Percentiles rank a stretch among this genome's conserved stretches.
Conservation (phyloP, 2,888 invertebrate species). For the Drosophila borborema region DNA sequence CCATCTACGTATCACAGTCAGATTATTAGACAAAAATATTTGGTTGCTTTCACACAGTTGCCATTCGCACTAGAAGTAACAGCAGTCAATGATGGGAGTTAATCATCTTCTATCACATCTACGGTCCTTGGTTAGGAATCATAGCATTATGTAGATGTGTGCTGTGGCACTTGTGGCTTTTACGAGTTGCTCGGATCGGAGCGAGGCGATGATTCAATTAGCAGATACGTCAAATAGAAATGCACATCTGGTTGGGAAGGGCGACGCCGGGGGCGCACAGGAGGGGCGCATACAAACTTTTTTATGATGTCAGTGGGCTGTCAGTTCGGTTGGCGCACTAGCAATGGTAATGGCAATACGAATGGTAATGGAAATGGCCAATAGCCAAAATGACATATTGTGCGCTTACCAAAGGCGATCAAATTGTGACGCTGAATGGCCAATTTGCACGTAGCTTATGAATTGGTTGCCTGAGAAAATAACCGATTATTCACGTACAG, state of each 20-base stretch:
- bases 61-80: neutral
- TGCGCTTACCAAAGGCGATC: constrained; percentile 18
- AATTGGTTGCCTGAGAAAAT: constrained; percentile 24
- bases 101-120: constrained; percentile 17
- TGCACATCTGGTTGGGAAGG: constrained; percentile 19
- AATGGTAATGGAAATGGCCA: constrained; percentile 50
- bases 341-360: constrained; percentile 30
- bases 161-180: constrained; percentile 29
- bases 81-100: constrained; percentile 13
- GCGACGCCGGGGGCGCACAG: neutral
- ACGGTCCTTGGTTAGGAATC: neutral
- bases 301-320: constrained; percentile 53
- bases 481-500: constrained; percentile 31
- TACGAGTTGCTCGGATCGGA: constrained; percentile 21
- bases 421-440: constrained; percentile 20
- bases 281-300: constrained; percentile 44
- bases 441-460: constrained; percentile 44
- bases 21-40: neutral
- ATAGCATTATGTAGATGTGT: constrained; percentile 22
- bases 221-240: constrained; percentile 50
- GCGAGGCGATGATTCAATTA: constrained; percentile 60
- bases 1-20: neutral
- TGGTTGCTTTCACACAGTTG: neutral
- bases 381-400: constrained; percentile 55
- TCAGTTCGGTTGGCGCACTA: constrained; percentile 24